Conservation (phyloP, 2,113 vertebrate genomes). For the Sphaerodactylus townsendi region DNA sequence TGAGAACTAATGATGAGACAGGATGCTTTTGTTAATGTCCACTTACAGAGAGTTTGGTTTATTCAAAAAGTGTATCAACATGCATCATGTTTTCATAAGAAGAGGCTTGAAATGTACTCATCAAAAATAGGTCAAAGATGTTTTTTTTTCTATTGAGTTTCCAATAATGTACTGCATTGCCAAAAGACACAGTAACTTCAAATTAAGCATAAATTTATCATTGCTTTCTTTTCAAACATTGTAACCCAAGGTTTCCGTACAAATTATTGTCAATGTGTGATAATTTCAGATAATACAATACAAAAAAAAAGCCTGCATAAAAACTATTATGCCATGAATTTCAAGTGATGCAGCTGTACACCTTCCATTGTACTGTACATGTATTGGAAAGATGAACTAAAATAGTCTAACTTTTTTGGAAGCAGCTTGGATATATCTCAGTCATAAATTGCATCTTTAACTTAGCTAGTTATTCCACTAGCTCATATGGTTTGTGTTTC, state of each 20-base stretch:
- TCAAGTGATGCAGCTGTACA: constrained; percentile 70
- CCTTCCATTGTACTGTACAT: constrained; percentile 67
- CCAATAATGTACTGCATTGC: constrained; percentile 57
- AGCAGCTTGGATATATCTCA: constrained; percentile 68
- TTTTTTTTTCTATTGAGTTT: constrained; percentile 66
- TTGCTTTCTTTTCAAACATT: constrained; percentile 61
- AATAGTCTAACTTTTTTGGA: constrained; percentile 59
- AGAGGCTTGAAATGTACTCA: constrained; percentile 60
- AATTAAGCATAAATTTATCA: constrained; percentile 64
- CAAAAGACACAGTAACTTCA: constrained; percentile 56
- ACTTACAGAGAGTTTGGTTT: constrained; percentile 79
- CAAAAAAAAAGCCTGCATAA: constrained; percentile 63
- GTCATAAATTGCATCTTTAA: constrained; percentile 68
- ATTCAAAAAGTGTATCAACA: constrained; percentile 80
- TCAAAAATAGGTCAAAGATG: constrained; percentile 69
- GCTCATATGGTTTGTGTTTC: constrained; percentile 62
- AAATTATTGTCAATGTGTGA: constrained; percentile 60
- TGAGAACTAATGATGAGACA: constrained; percentile 79
- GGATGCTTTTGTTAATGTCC: constrained; percentile 79
- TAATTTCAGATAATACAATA: constrained; percentile 60
- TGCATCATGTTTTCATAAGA: constrained; percentile 66
- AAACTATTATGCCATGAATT: constrained; percentile 64
- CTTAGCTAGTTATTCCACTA: constrained; percentile 62
- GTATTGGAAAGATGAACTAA: constrained; percentile 72
- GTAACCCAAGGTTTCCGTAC: constrained; percentile 43